A percentile compares a stretch with the other conserved stretches of the same genome.
Evolutionary conservation across 2,888 invertebrate genomes (phyloP).

Genomic region (Megalurothrips usitatus): DNA sequence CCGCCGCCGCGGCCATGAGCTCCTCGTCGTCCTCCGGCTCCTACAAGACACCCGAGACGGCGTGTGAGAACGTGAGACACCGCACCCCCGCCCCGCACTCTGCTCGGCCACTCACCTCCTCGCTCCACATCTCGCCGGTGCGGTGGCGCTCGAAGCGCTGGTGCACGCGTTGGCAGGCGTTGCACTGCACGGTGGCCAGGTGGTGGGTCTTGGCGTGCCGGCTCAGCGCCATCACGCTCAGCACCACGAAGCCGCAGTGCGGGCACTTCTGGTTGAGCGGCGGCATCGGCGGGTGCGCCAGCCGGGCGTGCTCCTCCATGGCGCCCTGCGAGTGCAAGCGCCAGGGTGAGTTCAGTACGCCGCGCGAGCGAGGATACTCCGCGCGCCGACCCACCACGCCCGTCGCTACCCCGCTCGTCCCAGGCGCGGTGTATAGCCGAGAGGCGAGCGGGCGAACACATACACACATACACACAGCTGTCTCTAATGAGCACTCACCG

Average conservation of each 20-base stretch:
- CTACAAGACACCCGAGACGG: neutral
- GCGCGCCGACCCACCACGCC: too few relatives aligned
- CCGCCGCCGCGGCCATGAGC: slow-evolving; percentile 39
- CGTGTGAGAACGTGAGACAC: neutral
- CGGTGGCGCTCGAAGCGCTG: slow-evolving; percentile 10
- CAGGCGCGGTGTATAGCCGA: too few relatives aligned
- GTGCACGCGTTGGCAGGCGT: neutral
- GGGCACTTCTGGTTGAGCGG: slow-evolving; percentile 24
- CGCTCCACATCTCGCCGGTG: slow-evolving; percentile 3
- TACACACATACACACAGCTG: too few relatives aligned
- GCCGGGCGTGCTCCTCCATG: slow-evolving; percentile 12
- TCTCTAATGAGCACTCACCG: neutral
- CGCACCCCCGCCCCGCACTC: neutral
- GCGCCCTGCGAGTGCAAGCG: neutral
- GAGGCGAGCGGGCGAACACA: too few relatives aligned
- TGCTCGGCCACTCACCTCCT: neutral
- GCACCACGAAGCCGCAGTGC: slow-evolving; percentile 10
- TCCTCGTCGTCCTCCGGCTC: slow-evolving; percentile 44
- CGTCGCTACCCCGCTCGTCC: too few relatives aligned
- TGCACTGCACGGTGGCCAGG: slow-evolving; percentile 8
- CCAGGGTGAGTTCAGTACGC: too few relatives aligned
- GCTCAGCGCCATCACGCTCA: neutral
- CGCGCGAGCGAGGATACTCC: too few relatives aligned
- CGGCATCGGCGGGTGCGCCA: slow-evolving; percentile 16
- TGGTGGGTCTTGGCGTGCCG: slow-evolving; percentile 16